A percentile compares a stretch with the other conserved stretches of the same genome.
These are phyloP conservation scores for Ctenochaetus hawaiiensis DNA, from an alignment of 2,797 vertebrate species.

Conservation along the genomic window DNA sequence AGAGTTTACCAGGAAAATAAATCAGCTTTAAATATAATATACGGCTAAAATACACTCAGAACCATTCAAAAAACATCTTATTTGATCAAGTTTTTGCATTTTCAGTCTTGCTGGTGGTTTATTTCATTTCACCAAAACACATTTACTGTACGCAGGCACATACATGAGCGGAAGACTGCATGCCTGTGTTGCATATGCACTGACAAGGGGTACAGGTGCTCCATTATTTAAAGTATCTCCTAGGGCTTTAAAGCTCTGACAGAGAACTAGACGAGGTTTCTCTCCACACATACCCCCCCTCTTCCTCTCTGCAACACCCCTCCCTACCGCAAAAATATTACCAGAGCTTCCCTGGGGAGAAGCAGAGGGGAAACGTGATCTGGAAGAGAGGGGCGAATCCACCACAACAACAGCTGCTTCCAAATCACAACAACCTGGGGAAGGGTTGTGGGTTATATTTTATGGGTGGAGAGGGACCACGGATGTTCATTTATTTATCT, in stretches of 20 bases:
- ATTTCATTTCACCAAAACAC: conserved; percentile 10
- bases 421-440: conserved; percentile 87
- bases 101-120: conserved; percentile 9
- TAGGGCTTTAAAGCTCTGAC: conserved; percentile 80
- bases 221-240: conserved; percentile 82
- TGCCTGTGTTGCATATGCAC: conserved; percentile 34
- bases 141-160: conserved; percentile 32
- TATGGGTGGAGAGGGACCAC: conserved; percentile 81
- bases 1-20: conserved; percentile 75
- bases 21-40: conserved; percentile 61
- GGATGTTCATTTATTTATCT: conserved; percentile 86
- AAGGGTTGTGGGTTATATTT: conserved; percentile 85
- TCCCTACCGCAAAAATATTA: conserved; percentile 80
- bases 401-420: conserved; percentile 88
- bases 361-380: conserved; percentile 81
- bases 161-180: conserved; percentile 37
- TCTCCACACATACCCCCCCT: conserved; percentile 31
- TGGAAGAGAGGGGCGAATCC: conserved; percentile 83
- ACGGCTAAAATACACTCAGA: conserved; percentile 41
- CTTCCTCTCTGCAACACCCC: conserved; percentile 47
- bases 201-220: conserved; percentile 75
- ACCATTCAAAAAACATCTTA: conserved; percentile 34
- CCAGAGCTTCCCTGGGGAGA: conserved; percentile 78
- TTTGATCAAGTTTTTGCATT: conserved; percentile 41
- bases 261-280: conserved; percentile 72